These are phyloP conservation scores for Synanthedon tipuliformis DNA, from an alignment of 2,888 invertebrate genomes.

Conservation along the genomic window DNA sequence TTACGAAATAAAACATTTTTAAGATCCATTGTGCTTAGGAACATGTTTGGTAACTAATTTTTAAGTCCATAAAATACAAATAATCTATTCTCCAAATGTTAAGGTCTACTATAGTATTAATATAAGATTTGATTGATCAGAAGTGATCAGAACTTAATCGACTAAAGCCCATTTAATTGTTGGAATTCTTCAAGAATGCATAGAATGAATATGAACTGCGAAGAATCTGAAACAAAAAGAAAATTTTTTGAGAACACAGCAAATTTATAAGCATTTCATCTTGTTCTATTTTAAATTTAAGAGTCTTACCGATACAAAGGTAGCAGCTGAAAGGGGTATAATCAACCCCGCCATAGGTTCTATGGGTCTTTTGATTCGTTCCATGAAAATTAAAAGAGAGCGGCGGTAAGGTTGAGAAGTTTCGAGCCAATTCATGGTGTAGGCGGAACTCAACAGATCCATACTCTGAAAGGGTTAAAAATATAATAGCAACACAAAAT, in stretches of 20 bases:
- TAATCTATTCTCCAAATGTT: no score
- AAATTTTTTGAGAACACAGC: not conserved
- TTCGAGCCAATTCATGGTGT: conserved; percentile 28
- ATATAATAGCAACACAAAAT: no score
- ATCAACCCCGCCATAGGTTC: conserved; percentile 45
- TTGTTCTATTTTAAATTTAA: not conserved
- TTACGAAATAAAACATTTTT: no score
- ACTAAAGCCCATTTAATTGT: not conserved
- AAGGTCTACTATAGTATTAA: no score
- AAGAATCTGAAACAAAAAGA: not conserved
- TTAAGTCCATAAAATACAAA: no score
- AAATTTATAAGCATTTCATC: not conserved
- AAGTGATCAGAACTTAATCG: no score
- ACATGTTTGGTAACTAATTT: no score
- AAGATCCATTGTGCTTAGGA: no score
- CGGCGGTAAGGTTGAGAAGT: conserved; percentile 19
- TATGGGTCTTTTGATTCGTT: conserved; percentile 44
- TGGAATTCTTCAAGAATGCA: not conserved
- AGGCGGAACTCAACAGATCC: conserved; percentile 8
- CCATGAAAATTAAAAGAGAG: conserved; percentile 49
- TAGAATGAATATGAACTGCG: not conserved
- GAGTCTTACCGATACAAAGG: conserved; percentile 41
- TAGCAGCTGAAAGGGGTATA: conserved; percentile 46
- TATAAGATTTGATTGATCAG: no score
- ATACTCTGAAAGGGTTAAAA: not conserved